Evolutionary conservation across 2,888 invertebrate genomes (phyloP), one percentile per base, ranked within the genome.

Genomic region (Eulithis testata): DNA sequence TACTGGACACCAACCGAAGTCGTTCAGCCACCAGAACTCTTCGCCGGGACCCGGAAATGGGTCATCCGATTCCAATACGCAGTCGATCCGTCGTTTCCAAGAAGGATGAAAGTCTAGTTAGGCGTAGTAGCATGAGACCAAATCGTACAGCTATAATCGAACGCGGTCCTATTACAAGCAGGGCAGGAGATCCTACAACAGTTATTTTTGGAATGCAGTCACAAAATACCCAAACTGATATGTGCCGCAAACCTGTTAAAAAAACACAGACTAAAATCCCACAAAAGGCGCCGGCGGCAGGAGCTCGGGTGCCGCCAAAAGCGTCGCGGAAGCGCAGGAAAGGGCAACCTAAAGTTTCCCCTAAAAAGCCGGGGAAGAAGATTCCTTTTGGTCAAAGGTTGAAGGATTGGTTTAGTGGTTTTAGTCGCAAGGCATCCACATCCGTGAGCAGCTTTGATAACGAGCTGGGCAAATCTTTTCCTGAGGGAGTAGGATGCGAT

Each of bases 401-500:
- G 12, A 31, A 43, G 47, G 21, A 3, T 45, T 52, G 52, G 52
- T n/a, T 57, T n/a, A 36, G 52, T n/a, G 3, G 57, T 8, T 44
- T 52, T 8, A 11, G 37, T 31, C 21, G 12, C 7, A 50, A 11
- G 27, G 50, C 49, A 27, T 12, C 37, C 9, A n/a, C 40, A 12
- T 54, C n/a, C 12, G 11, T 59, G 9, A 14, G 14, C 21, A 45
- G 6, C n/a, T 43, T 27, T 14, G 56, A 53, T 47, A n/a, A 52
- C n/a, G 11, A 60, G 9, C 12, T 12, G 2, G 11, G 27, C 21
- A 21, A 45, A 11, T 8, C 55, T 40, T 55, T n/a, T 14, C 49
- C 54, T 31, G 37, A 14, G 36, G 63, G 67, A 8, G 49, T 66
- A 0, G 21, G 52, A 47, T 73, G 75, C 54, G 56, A 65, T 5